These are phyloP conservation scores for Catharus bicknelli DNA, from an alignment of 2,113 vertebrate genomes.

Conservation along the genomic window DNA sequence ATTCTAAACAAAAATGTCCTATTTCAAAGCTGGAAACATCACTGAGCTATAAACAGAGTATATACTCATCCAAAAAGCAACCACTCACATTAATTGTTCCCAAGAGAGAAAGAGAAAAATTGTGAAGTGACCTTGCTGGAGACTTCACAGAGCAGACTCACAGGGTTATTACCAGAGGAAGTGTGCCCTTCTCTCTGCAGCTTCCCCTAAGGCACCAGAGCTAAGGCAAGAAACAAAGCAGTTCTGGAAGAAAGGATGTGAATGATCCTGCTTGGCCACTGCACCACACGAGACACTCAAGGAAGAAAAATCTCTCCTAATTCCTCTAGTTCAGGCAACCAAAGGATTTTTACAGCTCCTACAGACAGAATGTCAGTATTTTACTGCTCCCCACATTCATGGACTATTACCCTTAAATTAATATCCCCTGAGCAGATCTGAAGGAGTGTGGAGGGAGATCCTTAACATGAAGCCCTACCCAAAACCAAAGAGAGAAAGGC, in stretches of 20 bases:
- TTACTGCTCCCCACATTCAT: not conserved
- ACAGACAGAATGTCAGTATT: not conserved
- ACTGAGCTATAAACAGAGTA: not conserved
- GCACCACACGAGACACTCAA: not conserved
- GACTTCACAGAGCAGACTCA: not conserved
- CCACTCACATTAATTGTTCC: not conserved
- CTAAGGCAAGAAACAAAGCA: slow-evolving; percentile 17
- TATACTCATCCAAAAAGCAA: not conserved
- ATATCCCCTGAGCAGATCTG: not conserved
- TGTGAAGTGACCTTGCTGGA: not conserved
- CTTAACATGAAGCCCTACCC: not conserved
- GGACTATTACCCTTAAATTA: not conserved
- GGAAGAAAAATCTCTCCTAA: not conserved
- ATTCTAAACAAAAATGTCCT: not conserved
- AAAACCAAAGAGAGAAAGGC: not conserved
- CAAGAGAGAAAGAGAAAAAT: not conserved
- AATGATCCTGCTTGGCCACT: not conserved
- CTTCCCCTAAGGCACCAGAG: not conserved
- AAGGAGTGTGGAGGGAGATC: not conserved
- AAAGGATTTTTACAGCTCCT: not conserved
- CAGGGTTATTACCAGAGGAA: not conserved
- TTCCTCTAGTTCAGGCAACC: not conserved
- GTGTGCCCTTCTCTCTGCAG: slow-evolving; percentile 7
- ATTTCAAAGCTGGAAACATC: slow-evolving; percentile 7
- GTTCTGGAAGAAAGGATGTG: not conserved